These are phyloP conservation scores for Drosophila silvestris DNA, from an alignment of 2,888 invertebrate genomes.

Conservation along the genomic window DNA sequence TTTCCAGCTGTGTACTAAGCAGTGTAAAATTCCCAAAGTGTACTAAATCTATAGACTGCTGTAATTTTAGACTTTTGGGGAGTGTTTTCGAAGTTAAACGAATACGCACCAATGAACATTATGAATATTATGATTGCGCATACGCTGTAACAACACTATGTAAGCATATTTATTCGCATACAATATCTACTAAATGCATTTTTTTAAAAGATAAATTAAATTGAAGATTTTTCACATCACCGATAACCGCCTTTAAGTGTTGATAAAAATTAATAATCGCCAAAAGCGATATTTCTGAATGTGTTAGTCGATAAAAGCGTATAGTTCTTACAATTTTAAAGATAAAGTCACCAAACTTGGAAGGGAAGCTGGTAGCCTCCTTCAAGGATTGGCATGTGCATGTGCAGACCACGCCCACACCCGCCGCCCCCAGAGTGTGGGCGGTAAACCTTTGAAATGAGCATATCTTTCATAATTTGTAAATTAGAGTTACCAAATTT, in stretches of 20 bases:
- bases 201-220: neutral
- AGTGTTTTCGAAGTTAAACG: slow-evolving; percentile 36
- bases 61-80: slow-evolving; percentile 5
- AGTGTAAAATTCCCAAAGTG: neutral
- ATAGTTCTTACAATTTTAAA: neutral
- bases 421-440: too few relatives aligned
- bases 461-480: neutral
- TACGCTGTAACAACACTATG: slow-evolving; percentile 20
- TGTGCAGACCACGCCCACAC: neutral
- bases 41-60: slow-evolving; percentile 16
- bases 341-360: neutral
- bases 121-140: slow-evolving; percentile 25
- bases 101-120: slow-evolving; percentile 34
- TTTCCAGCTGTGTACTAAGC: slow-evolving; percentile 14
- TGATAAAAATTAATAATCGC: neutral
- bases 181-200: neutral
- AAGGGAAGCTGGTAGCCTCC: neutral
- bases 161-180: neutral
- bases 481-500: neutral
- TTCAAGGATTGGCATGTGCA: neutral
- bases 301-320: neutral
- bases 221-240: neutral
- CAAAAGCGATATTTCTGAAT: neutral
- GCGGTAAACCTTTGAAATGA: too few relatives aligned
- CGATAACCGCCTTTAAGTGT: neutral